Evolutionary conservation across 1,140 invertebrate genomes (phyloP).

Genomic region (Leptinotarsa undecemlineata): DNA sequence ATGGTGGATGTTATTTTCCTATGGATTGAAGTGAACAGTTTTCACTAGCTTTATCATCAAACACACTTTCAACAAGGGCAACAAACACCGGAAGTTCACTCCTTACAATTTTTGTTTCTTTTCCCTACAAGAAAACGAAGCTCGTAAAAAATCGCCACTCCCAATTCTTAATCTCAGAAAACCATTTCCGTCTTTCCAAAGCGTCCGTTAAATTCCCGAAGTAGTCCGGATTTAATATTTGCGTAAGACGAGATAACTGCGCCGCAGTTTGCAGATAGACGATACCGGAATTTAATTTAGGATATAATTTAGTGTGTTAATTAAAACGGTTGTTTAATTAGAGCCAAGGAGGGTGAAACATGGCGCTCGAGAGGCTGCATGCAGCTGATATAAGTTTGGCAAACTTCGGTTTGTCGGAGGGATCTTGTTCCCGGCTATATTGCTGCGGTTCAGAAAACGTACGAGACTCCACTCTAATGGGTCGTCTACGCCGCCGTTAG

Average conservation of each 20-base stretch:
- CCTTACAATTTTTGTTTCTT: too few relatives aligned
- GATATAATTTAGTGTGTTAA: conserved; percentile 56
- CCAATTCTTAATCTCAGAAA: not conserved
- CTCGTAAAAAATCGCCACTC: too few relatives aligned
- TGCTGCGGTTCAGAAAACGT: conserved; percentile 40
- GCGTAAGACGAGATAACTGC: conserved; percentile 35
- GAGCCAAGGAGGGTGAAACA: conserved; percentile 49
- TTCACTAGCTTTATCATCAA: too few relatives aligned
- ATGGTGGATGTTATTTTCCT: too few relatives aligned
- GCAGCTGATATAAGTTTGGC: conserved; percentile 48
- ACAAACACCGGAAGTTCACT: too few relatives aligned
- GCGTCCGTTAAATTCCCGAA: not conserved
- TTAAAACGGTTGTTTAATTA: conserved; percentile 58
- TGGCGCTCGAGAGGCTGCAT: conserved; percentile 46
- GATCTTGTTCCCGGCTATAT: conserved; percentile 39
- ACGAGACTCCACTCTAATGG: conserved; percentile 9
- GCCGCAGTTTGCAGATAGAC: conserved; percentile 45
- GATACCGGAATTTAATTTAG: conserved; percentile 53
- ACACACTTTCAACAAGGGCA: too few relatives aligned
- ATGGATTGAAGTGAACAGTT: too few relatives aligned
- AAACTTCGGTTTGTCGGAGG: conserved; percentile 40
- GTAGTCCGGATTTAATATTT: conserved; percentile 22
- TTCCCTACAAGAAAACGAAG: too few relatives aligned
- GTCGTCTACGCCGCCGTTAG: not conserved
- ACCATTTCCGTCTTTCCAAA: not conserved